Conservation (phyloP, 2,113 vertebrate species). For the human region DNA sequence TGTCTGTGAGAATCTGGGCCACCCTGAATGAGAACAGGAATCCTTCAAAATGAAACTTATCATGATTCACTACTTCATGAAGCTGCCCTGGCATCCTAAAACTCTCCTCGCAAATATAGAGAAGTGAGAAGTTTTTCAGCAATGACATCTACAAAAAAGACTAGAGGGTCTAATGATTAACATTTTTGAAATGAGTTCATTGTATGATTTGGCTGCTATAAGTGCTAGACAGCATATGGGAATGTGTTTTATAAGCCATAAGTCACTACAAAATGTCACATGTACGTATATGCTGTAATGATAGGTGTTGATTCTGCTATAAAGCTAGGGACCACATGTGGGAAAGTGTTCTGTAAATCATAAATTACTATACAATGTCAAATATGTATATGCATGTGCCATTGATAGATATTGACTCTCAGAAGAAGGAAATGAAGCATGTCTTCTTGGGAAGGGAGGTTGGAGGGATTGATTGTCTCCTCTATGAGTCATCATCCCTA, state of each 20-base stretch:
- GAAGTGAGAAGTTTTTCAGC: not conserved
- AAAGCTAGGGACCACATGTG: not conserved
- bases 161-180: not conserved
- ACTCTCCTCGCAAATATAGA: not conserved
- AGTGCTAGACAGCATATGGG: not conserved
- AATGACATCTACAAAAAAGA: not conserved
- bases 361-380: not conserved
- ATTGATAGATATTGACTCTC: not conserved
- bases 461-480: not conserved
- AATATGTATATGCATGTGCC: no score
- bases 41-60: not conserved
- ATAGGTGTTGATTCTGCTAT: not conserved
- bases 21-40: not conserved
- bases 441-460: not conserved
- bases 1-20: not conserved
- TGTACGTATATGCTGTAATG: not conserved
- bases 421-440: not conserved
- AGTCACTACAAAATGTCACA: not conserved
- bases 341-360: not conserved
- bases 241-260: not conserved
- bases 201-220: not conserved
- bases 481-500: not conserved
- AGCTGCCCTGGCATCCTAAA: not conserved
- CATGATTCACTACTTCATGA: not conserved
- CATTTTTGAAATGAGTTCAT: not conserved